phyloP scores from a whole-genome alignment of 1,140 invertebrate genomes.

The Ylistrum balloti region DNA sequence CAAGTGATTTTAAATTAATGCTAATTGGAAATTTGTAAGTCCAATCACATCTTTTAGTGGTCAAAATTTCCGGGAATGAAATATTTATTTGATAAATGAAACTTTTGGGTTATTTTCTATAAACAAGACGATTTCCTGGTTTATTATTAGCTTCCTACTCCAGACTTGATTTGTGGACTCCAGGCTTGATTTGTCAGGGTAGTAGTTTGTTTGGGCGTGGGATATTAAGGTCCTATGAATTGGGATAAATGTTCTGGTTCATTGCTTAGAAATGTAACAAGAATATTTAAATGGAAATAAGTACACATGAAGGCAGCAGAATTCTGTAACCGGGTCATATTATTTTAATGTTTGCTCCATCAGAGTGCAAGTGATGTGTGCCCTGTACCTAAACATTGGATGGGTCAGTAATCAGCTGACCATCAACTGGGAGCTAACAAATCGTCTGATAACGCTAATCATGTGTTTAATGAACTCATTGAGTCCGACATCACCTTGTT shows the following conservation, averaged over 20 bases:
- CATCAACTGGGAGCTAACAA: background rate
- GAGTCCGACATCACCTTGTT: background rate
- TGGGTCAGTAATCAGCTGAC: background rate
- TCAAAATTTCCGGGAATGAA: too few relatives aligned
- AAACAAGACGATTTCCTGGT: too few relatives aligned
- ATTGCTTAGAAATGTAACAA: background rate
- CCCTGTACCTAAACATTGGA: background rate
- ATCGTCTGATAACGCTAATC: background rate
- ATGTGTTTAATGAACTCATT: background rate
- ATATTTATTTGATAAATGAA: too few relatives aligned
- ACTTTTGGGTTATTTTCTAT: too few relatives aligned
- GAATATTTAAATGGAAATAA: background rate
- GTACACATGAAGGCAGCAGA: background rate
- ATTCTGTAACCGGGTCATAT: background rate
- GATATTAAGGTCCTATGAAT: too few relatives aligned
- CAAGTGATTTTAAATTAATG: too few relatives aligned
- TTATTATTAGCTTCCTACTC: too few relatives aligned
- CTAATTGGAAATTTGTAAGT: too few relatives aligned
- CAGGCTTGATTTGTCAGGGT: background rate
- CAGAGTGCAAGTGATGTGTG: background rate
- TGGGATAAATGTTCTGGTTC: background rate
- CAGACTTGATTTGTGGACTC: too few relatives aligned
- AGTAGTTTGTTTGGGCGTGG: too few relatives aligned
- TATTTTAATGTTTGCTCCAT: slow-evolving; percentile 8
- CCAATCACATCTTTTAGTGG: too few relatives aligned